Evolutionary conservation across 2,113 vertebrate species (phyloP).

Genomic region (Martes martes): DNA sequence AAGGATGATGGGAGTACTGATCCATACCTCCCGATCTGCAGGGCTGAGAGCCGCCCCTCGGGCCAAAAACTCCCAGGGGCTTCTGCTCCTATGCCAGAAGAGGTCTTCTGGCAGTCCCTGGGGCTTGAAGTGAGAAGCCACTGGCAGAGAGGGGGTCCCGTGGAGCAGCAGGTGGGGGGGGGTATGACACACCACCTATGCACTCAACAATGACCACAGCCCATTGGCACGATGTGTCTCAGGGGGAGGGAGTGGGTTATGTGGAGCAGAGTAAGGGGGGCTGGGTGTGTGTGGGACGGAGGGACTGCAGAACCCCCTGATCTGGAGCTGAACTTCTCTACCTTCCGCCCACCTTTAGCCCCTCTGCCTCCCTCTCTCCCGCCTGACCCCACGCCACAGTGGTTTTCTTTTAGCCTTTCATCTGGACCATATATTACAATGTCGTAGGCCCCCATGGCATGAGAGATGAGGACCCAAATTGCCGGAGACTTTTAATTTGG

Average conservation of each 20-base stretch:
- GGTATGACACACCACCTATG: accelerated
- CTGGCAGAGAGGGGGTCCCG: not conserved
- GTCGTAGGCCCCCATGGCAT: not conserved
- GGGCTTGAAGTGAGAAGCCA: not conserved
- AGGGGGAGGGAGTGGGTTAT: accelerated
- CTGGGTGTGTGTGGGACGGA: not conserved
- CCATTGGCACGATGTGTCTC: accelerated
- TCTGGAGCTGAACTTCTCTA: not conserved
- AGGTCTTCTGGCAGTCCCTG: accelerated
- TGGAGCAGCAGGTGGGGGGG: not conserved
- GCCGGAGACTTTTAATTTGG: not conserved
- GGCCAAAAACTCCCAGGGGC: not conserved
- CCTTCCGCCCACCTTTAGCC: no score
- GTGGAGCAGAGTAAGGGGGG: not conserved
- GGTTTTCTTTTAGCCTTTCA: not conserved
- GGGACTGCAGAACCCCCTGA: no score
- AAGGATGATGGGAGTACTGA: not conserved
- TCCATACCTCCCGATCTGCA: not conserved
- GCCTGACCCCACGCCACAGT: not conserved
- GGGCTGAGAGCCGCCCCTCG: not conserved
- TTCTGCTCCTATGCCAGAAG: not conserved
- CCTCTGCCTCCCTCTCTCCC: no score
- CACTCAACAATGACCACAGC: no score
- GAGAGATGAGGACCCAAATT: not conserved
- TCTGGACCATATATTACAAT: not conserved